A percentile compares a stretch with the other conserved stretches of the same genome.
Evolutionary conservation across 2,888 invertebrate species (phyloP).

Genomic region (Limnephilus auricula): DNA sequence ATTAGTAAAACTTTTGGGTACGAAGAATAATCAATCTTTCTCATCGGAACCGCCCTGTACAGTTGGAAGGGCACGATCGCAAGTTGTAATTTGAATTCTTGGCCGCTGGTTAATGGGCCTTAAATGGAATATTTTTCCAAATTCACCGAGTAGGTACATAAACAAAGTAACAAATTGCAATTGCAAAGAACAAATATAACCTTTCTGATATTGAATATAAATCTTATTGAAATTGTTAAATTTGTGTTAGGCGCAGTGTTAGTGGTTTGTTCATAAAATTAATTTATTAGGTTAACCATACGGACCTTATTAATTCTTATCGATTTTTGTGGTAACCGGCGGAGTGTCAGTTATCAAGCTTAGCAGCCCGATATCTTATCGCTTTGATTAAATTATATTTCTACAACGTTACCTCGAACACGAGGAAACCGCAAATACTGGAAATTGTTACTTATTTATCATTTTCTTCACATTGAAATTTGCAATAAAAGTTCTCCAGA

Average conservation of each 20-base stretch:
- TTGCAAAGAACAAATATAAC: background rate
- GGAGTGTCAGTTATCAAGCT: slow-evolving; percentile 20
- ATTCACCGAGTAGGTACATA: too few species aligned
- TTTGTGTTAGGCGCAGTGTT: background rate
- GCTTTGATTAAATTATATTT: slow-evolving; percentile 37
- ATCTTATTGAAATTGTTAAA: background rate
- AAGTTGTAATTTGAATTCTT: too few species aligned
- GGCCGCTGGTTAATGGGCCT: too few species aligned
- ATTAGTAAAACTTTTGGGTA: too few species aligned
- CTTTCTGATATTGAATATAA: background rate
- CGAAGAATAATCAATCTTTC: too few species aligned
- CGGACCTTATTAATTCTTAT: slow-evolving; percentile 25
- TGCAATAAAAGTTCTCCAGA: too few species aligned
- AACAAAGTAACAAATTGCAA: too few species aligned
- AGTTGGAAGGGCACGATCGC: too few species aligned
- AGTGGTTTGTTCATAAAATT: background rate
- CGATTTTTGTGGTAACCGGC: slow-evolving; percentile 45
- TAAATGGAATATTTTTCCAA: too few species aligned
- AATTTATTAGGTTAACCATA: background rate
- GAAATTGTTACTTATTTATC: background rate
- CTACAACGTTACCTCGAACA: background rate
- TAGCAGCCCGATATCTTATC: slow-evolving; percentile 42
- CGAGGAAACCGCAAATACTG: slow-evolving; percentile 11
- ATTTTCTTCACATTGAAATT: background rate
- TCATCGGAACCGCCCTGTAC: too few species aligned